Base-by-base conservation (phyloP, 2,113 vertebrate species). In the Gallinago undulata region DNA sequence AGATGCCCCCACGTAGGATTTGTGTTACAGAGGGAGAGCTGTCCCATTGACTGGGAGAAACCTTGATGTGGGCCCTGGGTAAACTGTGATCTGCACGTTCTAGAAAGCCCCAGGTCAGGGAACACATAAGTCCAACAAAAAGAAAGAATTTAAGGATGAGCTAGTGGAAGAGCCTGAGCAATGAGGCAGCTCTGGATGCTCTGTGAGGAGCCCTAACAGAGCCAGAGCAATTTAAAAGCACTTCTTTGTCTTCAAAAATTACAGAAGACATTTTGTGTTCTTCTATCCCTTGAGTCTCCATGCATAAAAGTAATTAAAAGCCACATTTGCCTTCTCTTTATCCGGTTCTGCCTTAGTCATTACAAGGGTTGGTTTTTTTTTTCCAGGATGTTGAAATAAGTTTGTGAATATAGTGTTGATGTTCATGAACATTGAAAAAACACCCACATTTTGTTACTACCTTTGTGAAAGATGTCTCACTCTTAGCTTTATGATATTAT, bases 401-500 rank as follows among this genome's bases (percentile, higher is more conserved):
- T 92, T 94, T 75, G 63, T 60, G 70, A 90, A 87, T 68, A 74
- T 9, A 80, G 17, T 30, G 22, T 47, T 93, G 47, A 93, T 93
- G 51, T 89, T 94, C 87, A 83, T 83, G 88, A 92, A 82, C 63
- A n/a, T 10, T 85, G 66, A 56, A 94, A 97, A 96, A 39, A 13
- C 66, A 90, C 62, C 45, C 31, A 19, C 53, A 66, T 37, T 93
- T 85, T 96, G 66, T 85, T 96, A 55, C 69, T 85, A 96, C 62
- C 56, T n/a, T 87, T 96, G 45, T 96, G 78, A 96, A 95, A 94
- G 82, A 96, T 95, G n/a, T 75, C 75, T 81, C 37, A 82, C 51
- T 94, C 89, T 95, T 94, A 89, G 84, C 95, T 96, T 93, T 94
- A 86, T 91, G 94, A 94, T 84, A 96, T 72, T 92, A 82, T 95